Conservation (phyloP, 2,113 vertebrate species). For the Nicator chloris region DNA sequence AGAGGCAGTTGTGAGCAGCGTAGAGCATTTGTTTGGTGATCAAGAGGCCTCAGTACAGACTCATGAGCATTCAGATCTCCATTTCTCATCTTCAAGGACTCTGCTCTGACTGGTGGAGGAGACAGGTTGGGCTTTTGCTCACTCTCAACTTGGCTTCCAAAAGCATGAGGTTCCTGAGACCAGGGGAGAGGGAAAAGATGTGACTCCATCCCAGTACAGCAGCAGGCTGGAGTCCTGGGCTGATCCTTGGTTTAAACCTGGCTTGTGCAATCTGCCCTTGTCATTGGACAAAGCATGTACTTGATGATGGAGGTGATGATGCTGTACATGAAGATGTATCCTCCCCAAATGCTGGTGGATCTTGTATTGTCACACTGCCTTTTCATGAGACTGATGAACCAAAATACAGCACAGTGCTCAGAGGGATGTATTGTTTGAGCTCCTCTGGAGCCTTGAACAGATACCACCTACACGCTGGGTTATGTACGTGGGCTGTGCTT, state of each 20-base stretch:
- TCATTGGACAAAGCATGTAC: accelerated
- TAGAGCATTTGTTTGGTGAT: neutral
- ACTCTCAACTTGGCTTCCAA: neutral
- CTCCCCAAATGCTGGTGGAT: neutral
- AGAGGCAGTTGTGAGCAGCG: neutral
- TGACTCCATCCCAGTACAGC: accelerated
- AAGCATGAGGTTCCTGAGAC: neutral
- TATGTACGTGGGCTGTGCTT: neutral
- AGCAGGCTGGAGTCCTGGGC: neutral
- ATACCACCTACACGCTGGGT: accelerated
- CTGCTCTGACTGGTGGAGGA: neutral
- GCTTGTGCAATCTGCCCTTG: neutral
- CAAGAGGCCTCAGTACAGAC: neutral
- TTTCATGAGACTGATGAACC: neutral
- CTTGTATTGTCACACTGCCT: accelerated
- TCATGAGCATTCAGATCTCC: neutral
- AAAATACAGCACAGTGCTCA: neutral
- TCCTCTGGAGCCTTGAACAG: neutral
- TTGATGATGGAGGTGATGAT: neutral
- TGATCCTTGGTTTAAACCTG: neutral
- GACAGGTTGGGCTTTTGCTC: neutral
- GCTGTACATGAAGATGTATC: neutral
- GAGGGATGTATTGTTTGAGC: neutral
- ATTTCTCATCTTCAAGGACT: neutral
- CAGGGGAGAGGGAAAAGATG: neutral